phyloP scores from a whole-genome alignment of 2,113 vertebrate species.

The Sphaerodactylus townsendi region DNA sequence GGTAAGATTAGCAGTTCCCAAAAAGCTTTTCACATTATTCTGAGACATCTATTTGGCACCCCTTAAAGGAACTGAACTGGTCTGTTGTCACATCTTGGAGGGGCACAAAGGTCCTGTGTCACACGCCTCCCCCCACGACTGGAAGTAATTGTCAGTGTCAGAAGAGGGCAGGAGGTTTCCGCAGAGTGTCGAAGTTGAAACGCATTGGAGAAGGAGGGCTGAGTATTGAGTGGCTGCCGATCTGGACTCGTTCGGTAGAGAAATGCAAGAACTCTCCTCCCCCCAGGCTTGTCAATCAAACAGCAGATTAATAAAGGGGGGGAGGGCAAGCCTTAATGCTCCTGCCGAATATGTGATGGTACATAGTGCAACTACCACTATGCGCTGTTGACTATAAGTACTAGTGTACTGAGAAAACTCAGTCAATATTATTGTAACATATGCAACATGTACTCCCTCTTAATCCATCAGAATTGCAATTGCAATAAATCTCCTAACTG shows the following conservation, averaged over 20 bases:
- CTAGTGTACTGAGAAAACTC: not conserved
- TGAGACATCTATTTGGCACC: not conserved
- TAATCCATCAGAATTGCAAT: no score
- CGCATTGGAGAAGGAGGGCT: not conserved
- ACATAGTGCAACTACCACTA: not conserved
- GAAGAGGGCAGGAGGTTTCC: not conserved
- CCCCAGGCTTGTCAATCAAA: not conserved
- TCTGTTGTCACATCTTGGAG: not conserved
- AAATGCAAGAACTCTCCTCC: conserved; percentile 8
- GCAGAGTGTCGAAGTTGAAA: not conserved
- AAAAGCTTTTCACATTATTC: conserved; percentile 48
- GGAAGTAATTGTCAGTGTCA: conserved; percentile 38
- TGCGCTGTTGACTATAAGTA: not conserved
- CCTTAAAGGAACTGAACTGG: not conserved
- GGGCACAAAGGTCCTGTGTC: conserved; percentile 28
- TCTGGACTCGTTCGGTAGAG: not conserved
- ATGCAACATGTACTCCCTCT: no score
- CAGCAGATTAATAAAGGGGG: not conserved
- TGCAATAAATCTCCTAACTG: no score
- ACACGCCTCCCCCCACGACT: conserved; percentile 7
- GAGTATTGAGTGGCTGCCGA: not conserved
- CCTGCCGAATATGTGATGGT: not conserved
- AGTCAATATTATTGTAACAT: no score
- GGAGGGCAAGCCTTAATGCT: not conserved
- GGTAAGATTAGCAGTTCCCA: conserved; percentile 15